These are phyloP conservation scores for Gallinago jamesoni DNA, from an alignment of 2,113 vertebrate species.

Conservation along the genomic window DNA sequence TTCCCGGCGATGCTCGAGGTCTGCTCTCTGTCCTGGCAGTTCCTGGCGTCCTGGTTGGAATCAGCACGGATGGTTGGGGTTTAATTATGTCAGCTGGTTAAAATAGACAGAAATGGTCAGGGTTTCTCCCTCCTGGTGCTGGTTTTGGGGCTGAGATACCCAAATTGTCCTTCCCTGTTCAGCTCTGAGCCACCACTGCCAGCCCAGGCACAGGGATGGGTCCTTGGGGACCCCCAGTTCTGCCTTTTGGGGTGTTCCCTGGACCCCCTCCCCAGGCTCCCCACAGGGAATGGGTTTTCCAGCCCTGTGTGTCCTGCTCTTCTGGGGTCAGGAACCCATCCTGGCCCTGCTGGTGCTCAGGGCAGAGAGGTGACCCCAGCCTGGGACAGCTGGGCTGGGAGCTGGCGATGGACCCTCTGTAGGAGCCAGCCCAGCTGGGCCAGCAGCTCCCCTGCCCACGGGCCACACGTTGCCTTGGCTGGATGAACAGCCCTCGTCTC, in stretches of 20 bases:
- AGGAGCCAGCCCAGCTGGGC: not conserved
- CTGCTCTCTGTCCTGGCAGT: not conserved
- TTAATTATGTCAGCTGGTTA: not conserved
- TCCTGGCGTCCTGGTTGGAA: not conserved
- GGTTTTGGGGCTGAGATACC: not conserved
- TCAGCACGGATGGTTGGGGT: not conserved
- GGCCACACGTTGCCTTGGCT: fast-evolving
- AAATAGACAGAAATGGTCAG: not conserved
- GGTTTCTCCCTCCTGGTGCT: not conserved
- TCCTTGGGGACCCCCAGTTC: not conserved
- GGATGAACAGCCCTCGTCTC: not conserved
- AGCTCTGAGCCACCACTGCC: not conserved
- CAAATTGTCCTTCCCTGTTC: not conserved
- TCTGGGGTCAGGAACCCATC: not conserved
- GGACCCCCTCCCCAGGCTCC: not conserved
- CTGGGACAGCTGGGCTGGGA: not conserved
- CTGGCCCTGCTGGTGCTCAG: not conserved
- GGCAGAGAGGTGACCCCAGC: not conserved
- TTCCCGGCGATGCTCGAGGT: not conserved
- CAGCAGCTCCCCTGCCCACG: not conserved
- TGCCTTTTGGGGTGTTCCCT: not conserved
- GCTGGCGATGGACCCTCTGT: not conserved
- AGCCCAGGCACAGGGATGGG: not conserved
- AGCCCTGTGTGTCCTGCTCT: too few species aligned
- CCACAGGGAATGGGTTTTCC: not conserved